Percentiles rank a stretch among this genome's conserved stretches.
Evolutionary conservation across 2,113 vertebrate species (phyloP).

Genomic region (Glaucidium brasilianum): DNA sequence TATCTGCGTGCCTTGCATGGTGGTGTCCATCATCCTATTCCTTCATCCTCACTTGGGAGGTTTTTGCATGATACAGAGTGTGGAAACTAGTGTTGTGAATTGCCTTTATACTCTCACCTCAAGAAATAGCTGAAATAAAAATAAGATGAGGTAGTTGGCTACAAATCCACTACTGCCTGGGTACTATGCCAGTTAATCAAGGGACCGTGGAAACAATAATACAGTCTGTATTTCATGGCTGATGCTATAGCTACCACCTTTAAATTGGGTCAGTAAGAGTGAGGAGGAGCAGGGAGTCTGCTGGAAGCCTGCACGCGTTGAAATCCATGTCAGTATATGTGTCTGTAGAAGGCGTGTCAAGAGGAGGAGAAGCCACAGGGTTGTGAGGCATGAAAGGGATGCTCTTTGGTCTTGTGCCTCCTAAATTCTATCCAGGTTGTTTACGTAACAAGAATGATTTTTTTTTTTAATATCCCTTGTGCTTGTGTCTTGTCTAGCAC

Average conservation of each 20-base stretch:
- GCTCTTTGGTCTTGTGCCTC: background rate
- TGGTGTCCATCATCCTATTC: background rate
- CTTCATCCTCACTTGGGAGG: background rate
- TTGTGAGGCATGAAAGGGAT: background rate
- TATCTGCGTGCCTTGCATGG: background rate
- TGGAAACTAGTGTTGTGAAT: background rate
- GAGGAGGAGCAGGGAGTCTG: background rate
- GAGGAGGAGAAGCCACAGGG: background rate
- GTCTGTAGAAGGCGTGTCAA: background rate
- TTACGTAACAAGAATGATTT: background rate
- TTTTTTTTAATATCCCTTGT: background rate
- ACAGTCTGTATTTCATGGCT: accelerated
- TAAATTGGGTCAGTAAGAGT: background rate
- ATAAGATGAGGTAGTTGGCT: background rate
- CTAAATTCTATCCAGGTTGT: background rate
- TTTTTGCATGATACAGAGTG: background rate
- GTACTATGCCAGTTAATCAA: background rate
- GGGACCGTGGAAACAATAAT: background rate
- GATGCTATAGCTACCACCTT: background rate
- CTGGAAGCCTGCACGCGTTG: background rate
- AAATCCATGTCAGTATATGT: background rate
- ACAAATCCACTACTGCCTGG: background rate
- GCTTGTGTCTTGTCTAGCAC: background rate
- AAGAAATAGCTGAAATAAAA: background rate
- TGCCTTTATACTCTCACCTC: background rate